A percentile compares a stretch with the other conserved stretches of the same genome.
phyloP scores from a whole-genome alignment of 2,797 vertebrate species.

The Benthosema pterotum region DNA sequence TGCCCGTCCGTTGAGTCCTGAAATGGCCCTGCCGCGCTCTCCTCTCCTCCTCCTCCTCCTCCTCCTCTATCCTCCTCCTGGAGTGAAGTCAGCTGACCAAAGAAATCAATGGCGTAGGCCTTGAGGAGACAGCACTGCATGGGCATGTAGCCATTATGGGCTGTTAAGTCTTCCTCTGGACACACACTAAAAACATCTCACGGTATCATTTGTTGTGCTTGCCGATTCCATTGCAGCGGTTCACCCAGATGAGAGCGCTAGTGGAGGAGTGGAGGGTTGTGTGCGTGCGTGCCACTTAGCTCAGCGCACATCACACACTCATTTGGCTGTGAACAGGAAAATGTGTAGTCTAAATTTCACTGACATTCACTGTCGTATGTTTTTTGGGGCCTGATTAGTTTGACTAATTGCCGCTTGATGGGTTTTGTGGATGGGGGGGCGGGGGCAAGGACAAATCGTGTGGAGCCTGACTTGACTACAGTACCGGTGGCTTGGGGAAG shows the following conservation, averaged over 20 bases:
- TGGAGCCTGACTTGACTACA: slow-evolving; percentile 14
- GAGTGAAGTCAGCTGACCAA: slow-evolving; percentile 29
- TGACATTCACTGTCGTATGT: slow-evolving; percentile 30
- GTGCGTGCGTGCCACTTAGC: not conserved
- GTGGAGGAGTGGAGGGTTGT: slow-evolving; percentile 11
- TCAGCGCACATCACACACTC: not conserved
- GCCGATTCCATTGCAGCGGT: slow-evolving; percentile 28
- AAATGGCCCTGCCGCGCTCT: not conserved
- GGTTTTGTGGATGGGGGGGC: slow-evolving; percentile 41
- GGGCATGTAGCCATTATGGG: slow-evolving; percentile 1
- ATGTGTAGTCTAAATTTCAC: slow-evolving; percentile 37
- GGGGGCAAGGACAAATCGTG: slow-evolving; percentile 19
- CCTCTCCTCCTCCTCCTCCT: not conserved
- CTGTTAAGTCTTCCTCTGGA: slow-evolving; percentile 29
- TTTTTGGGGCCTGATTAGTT: slow-evolving; percentile 34
- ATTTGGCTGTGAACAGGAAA: slow-evolving; percentile 28
- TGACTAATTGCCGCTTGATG: slow-evolving; percentile 50
- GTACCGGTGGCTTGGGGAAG: slow-evolving; percentile 20
- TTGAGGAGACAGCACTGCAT: slow-evolving; percentile 28
- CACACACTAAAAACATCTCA: slow-evolving; percentile 32
- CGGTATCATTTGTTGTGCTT: slow-evolving; percentile 11
- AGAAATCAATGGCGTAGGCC: slow-evolving; percentile 37
- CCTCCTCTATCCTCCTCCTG: slow-evolving; percentile 8
- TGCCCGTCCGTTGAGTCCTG: too few species aligned
- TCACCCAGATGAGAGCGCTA: slow-evolving; percentile 26